A percentile compares a stretch with the other conserved stretches of the same genome.
Evolutionary conservation across 2,888 invertebrate genomes (phyloP).

Genomic region (Macrophya alboannulata): DNA sequence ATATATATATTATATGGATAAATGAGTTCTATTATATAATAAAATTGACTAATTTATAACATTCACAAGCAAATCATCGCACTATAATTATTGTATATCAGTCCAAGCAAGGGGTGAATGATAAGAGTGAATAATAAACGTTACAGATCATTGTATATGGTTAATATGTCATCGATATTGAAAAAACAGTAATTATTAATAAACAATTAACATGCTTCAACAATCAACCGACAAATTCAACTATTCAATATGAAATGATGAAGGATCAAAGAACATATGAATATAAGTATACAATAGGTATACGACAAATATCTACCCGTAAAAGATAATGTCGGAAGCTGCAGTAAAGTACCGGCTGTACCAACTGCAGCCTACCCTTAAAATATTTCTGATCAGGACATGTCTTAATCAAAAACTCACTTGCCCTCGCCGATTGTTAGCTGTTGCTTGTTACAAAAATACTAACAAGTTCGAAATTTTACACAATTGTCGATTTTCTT

Average conservation of each 20-base stretch:
- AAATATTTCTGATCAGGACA: not conserved
- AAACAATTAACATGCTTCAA: slow-evolving; percentile 55
- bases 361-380: not conserved
- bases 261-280: not conserved
- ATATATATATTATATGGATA: slow-evolving; percentile 15
- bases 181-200: slow-evolving; percentile 41
- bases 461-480: not conserved
- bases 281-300: not conserved
- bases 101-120: slow-evolving; percentile 49
- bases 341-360: slow-evolving; percentile 10
- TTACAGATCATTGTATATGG: slow-evolving; percentile 33
- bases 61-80: slow-evolving; percentile 73
- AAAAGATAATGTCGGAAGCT: not conserved
- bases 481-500: not conserved
- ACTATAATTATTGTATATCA: slow-evolving; percentile 63
- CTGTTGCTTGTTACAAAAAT: slow-evolving; percentile 75
- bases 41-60: slow-evolving; percentile 60
- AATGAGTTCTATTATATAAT: slow-evolving; percentile 44
- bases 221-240: slow-evolving; percentile 56
- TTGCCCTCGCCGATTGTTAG: slow-evolving; percentile 79
- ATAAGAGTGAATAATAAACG: slow-evolving; percentile 39
- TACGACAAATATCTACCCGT: not conserved
- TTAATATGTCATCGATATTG: slow-evolving; percentile 1
- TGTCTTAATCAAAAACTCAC: slow-evolving; percentile 70
- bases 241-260: slow-evolving; percentile 57